These are phyloP conservation scores for Limulus polyphemus DNA, from an alignment of 2,888 invertebrate genomes.

Conservation along the genomic window DNA sequence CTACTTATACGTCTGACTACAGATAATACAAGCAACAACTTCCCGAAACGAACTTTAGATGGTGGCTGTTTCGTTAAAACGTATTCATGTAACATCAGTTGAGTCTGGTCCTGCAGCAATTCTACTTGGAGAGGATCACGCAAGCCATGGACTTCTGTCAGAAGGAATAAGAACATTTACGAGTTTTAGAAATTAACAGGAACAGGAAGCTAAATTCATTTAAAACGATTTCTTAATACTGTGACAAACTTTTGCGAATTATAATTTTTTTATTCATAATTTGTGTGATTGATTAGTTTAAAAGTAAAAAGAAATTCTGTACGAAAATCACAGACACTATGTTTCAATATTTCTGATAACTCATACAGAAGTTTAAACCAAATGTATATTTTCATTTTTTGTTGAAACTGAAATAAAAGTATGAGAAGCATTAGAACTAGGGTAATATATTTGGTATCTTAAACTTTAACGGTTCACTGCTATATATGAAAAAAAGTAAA, in stretches of 20 bases:
- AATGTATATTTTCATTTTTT: too few relatives aligned
- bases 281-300: too few relatives aligned
- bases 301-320: too few relatives aligned
- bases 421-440: too few relatives aligned
- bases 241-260: neutral
- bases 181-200: neutral
- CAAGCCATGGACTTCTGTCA: slow-evolving; percentile 49
- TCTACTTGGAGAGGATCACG: slow-evolving; percentile 47
- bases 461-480: too few relatives aligned
- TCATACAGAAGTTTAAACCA: too few relatives aligned
- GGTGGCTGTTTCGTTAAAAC: slow-evolving; percentile 30
- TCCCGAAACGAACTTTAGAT: slow-evolving; percentile 50
- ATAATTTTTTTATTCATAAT: too few relatives aligned
- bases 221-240: neutral
- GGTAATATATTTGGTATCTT: too few relatives aligned
- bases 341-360: too few relatives aligned
- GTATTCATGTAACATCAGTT: slow-evolving; percentile 56
- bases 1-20: slow-evolving; percentile 46
- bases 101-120: slow-evolving; percentile 62
- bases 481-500: slow-evolving; percentile 18
- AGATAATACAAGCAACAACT: slow-evolving; percentile 58
- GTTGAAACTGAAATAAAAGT: too few relatives aligned
- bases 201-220: slow-evolving; percentile 4
- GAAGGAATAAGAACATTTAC: slow-evolving; percentile 14
- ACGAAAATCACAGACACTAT: too few relatives aligned